Evolutionary conservation across 2,113 vertebrate genomes (phyloP).

Genomic region (Falcunculus frontatus): DNA sequence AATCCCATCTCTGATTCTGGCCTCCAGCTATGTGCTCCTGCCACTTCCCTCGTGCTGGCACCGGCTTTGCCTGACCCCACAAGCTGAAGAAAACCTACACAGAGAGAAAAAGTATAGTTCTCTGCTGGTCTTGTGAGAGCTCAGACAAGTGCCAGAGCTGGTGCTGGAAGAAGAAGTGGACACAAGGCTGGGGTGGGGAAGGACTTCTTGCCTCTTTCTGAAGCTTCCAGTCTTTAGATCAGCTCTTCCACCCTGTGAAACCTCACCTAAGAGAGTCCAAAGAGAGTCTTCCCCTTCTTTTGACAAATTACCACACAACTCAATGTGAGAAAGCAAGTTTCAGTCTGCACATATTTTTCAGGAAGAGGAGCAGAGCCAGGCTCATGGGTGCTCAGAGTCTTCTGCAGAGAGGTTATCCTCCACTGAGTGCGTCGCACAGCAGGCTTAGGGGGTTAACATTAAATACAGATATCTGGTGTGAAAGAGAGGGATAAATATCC

Average conservation of each 20-base stretch:
- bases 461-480: neutral
- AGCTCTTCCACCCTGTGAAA: neutral
- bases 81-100: neutral
- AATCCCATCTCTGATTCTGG: neutral
- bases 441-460: neutral
- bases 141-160: neutral
- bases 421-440: rapidly evolving
- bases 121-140: neutral
- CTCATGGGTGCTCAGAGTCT: neutral
- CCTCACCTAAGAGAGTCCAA: neutral
- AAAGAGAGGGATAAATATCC: neutral
- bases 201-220: neutral
- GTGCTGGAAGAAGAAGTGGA: neutral
- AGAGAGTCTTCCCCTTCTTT: neutral
- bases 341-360: neutral
- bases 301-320: neutral
- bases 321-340: neutral
- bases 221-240: neutral
- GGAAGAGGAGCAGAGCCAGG: neutral
- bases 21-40: neutral
- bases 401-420: neutral
- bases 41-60: neutral
- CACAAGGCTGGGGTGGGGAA: neutral
- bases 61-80: neutral
- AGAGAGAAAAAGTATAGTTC: neutral